Evolutionary conservation across 2,888 invertebrate genomes (phyloP), one percentile per base, ranked within the genome.

Genomic region (Dynastes tityus): DNA sequence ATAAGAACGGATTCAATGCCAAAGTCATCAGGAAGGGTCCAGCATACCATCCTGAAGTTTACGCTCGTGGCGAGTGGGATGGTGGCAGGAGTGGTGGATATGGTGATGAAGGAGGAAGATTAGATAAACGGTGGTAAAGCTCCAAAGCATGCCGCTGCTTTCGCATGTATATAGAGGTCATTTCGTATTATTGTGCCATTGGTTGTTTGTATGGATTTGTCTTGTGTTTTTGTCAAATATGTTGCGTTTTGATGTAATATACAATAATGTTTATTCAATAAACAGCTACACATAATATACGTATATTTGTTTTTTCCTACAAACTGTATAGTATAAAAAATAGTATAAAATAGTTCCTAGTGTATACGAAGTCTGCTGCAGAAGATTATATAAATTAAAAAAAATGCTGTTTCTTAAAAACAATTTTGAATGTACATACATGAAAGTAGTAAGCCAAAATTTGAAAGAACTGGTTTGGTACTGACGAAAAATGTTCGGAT

Each of bases 1-100:
- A 79, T 49, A 70, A 77, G 40, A 79, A 79, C 32, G 79, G 79
- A 32, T 79, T 79, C 76, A 79, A 79, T 55, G 79, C 79, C 13
- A 77, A 79, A 67, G 79, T 79, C 6, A 78, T 78, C 67, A 80
- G 80, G 51, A 58, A 49, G n/a, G 80, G 80, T n/a, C 73, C 55
- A 29, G 80, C 80, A 13, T 16, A 29, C 11, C 80, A 80, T 29
- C 79, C 79, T n/a, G 61, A 45, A 16, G 61, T 53, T 49, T 67
- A 70, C 29, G 53, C 61, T 2, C 29, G 77, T n/a, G 77, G 76
- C 37, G 37, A 32, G 3, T 32, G 37, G 37, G 45, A 40, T 37
- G 76, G 40, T 8, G 76, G 75, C 13, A 64, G 67, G n/a, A 22
- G 45, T 22, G 77, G 77, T 37, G 53, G 74, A 16, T 32, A n/a